Evolutionary conservation across 30 jellyfish, hydroid and myxozoan genomes (phyloP).

Genomic region (Pseudorhiza aurosa): DNA sequence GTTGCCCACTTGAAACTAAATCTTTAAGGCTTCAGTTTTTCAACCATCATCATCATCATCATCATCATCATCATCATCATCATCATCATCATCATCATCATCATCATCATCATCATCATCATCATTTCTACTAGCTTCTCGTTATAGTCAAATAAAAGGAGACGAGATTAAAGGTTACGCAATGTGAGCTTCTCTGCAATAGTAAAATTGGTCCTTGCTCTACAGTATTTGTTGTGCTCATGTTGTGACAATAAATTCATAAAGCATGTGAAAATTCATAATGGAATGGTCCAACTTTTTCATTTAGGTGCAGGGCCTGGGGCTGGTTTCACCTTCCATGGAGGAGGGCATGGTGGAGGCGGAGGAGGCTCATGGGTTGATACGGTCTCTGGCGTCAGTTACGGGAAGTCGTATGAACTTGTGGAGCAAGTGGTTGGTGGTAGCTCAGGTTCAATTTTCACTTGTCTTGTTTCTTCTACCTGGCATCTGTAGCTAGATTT

Average conservation of each 20-base stretch:
- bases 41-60: neutral
- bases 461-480: no score
- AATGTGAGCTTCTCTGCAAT: no score
- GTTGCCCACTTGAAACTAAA: no score
- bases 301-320: constrained; percentile 82
- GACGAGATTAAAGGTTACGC: no score
- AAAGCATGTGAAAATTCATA: no score
- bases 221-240: no score
- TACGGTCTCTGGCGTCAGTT: neutral
- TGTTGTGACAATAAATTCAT: no score
- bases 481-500: no score
- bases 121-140: neutral
- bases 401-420: constrained; percentile 31
- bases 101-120: neutral
- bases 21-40: no score
- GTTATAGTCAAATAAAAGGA: no score
- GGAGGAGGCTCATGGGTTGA: constrained; percentile 83
- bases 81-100: neutral
- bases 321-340: constrained; percentile 55
- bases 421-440: constrained; percentile 45
- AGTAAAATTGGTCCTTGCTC: no score
- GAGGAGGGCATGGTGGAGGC: constrained; percentile 83
- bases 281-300: no score
- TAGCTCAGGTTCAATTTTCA: constrained; percentile 84
- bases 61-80: neutral